Evolutionary conservation across 2,113 vertebrate species (phyloP), one percentile per base, ranked within the genome.

Genomic region (Dasyprocta punctata): DNA sequence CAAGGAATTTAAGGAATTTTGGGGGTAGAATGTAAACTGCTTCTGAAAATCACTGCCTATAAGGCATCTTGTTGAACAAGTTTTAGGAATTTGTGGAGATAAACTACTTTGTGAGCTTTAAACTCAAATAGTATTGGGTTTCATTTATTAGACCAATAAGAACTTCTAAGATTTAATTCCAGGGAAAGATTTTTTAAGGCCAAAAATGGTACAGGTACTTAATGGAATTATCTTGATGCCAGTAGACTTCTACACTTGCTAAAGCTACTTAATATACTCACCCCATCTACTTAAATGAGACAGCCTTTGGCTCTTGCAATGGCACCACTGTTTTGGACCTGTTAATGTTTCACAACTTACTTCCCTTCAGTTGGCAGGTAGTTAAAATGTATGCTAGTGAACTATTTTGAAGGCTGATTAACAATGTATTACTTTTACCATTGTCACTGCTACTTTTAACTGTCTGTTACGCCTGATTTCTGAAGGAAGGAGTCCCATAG

Each of bases 401-500:
- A 54, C 67, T 28, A 3, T n/a, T n/a, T 7, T 2, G 7, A 33
- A 92, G 63, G 11, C 63, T 92, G 96, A 92, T 90, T 61, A 86
- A 86, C 71, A 56, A 20, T 20, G 17, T 63, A 10, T 71, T 77
- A 56, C n/a, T 84, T 95, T 93, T 94, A 93, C 1, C 69, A 8
- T 73, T 95, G 89, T 94, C 61, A 86, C 90, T 80, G 95, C 69
- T 85, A 11, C 89, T 94, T 95, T 87, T 61, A 69, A 65, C 36
- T 82, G 1, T 65, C 61, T 92, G 52, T 78, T 30, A 69, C 0
- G 58, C 81, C 60, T 78, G 77, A n/a, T 44, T 95, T 94, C 71
- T 93, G 47, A 28, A 44, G 58, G 61, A 69, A 28, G 14, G 22
- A 82, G 17, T 47, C 89, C 47, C 33, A 1, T 78, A 67, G 80